Conservation (phyloP, 2,113 vertebrate species). For the Mirounga angustirostris region DNA sequence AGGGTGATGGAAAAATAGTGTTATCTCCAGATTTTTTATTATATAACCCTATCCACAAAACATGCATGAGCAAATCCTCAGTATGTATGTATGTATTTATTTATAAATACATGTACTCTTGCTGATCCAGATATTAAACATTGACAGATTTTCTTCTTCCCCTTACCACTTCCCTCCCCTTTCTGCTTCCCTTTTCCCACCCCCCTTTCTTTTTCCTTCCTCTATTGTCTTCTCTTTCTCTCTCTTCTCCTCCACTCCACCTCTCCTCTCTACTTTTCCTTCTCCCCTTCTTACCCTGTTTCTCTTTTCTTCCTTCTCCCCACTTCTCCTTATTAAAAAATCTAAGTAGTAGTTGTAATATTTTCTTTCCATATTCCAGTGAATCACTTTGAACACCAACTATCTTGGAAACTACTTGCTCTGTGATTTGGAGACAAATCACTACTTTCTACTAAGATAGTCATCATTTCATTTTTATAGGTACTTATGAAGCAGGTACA, state of each 20-base stretch:
- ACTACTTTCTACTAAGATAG: constrained; percentile 18
- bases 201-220: too few species aligned
- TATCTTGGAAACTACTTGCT: neutral
- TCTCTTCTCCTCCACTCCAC: neutral
- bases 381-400: neutral
- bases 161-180: rapidly evolving
- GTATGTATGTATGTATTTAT: neutral
- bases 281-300: neutral
- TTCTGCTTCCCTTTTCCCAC: neutral
- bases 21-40: neutral
- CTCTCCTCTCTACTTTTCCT: neutral
- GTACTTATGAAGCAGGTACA: neutral
- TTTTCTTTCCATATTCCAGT: neutral
- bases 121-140: neutral
- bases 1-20: neutral
- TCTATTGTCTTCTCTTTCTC: neutral
- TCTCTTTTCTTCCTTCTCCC: neutral
- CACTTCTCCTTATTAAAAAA: neutral
- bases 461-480: constrained; percentile 31
- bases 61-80: neutral
- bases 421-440: neutral
- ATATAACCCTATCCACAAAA: neutral
- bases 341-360: neutral
- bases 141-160: neutral
- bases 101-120: neutral